A percentile compares a stretch with the other conserved stretches of the same genome.
Evolutionary conservation across 2,888 invertebrate genomes (phyloP).

Genomic region (Agriopis marginaria): DNA sequence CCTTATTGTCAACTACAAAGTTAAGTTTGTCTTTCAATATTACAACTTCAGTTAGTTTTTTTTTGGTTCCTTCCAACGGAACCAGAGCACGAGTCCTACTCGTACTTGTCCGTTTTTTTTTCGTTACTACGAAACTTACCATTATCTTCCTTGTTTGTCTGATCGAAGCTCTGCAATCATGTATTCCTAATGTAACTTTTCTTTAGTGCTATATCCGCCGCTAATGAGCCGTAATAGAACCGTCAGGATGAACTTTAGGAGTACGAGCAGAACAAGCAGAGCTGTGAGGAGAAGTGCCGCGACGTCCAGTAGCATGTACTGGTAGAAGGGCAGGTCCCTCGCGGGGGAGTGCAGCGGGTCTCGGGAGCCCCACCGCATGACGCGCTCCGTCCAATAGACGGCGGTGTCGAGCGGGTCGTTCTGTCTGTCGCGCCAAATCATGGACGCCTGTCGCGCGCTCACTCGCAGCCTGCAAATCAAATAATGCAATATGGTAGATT

Average conservation of each 20-base stretch:
- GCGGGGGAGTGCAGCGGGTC: slow-evolving; percentile 67
- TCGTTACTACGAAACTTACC: no score
- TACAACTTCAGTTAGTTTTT: no score
- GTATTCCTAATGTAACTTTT: slow-evolving; percentile 68
- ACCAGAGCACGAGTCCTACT: no score
- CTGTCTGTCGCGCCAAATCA: slow-evolving; percentile 83
- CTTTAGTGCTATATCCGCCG: slow-evolving; percentile 58
- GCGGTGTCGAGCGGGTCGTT: slow-evolving; percentile 84
- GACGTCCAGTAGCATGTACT: slow-evolving; percentile 70
- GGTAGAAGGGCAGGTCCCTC: slow-evolving; percentile 66
- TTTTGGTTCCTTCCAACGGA: no score
- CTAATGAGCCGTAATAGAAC: slow-evolving; percentile 60
- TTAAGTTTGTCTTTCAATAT: no score
- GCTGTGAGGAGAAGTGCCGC: slow-evolving; percentile 59
- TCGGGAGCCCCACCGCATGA: slow-evolving; percentile 75
- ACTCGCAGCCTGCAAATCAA: slow-evolving; percentile 70
- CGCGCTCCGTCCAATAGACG: slow-evolving; percentile 86
- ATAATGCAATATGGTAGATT: background rate
- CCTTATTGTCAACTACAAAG: no score
- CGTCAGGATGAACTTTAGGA: slow-evolving; percentile 57
- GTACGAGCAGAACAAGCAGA: slow-evolving; percentile 53
- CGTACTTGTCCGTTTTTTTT: no score
- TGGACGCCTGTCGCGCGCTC: slow-evolving; percentile 76
- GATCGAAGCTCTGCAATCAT: background rate
- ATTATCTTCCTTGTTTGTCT: no score